Percentiles rank a stretch among this genome's conserved stretches.
Conservation (phyloP, 2,888 invertebrate species). For the Ophion ellenae region DNA sequence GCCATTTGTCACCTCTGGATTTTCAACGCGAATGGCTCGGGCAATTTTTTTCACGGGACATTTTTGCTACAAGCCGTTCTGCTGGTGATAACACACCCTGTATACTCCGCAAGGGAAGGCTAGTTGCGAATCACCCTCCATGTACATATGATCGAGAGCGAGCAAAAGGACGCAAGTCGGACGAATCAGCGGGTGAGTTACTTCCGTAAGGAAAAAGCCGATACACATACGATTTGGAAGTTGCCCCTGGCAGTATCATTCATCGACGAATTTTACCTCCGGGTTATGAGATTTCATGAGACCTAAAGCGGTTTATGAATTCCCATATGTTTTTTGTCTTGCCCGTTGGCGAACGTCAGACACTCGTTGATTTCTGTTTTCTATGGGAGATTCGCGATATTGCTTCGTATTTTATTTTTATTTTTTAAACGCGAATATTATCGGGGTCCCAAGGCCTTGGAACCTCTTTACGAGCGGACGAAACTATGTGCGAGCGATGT, state of each 20-base stretch:
- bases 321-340: constrained; percentile 37
- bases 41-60: not conserved
- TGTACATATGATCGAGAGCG: constrained; percentile 2
- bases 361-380: constrained; percentile 47
- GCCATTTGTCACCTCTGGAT: no score
- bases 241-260: constrained; percentile 64
- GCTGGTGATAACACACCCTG: not conserved
- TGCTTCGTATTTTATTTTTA: constrained; percentile 19
- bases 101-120: not conserved
- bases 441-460: no score
- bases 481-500: no score
- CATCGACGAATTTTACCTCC: constrained; percentile 72
- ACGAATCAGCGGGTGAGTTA: not conserved
- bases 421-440: not conserved
- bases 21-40: not conserved
- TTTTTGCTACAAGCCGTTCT: not conserved
- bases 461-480: no score
- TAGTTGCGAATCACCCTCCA: not conserved
- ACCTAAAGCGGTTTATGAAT: constrained; percentile 80
- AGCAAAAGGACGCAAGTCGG: constrained; percentile 25
- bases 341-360: constrained; percentile 29
- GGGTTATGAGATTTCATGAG: constrained; percentile 83
- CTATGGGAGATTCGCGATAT: constrained; percentile 13
- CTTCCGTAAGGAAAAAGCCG: constrained; percentile 22
- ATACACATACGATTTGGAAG: constrained; percentile 43